Conservation (phyloP, 1,140 invertebrate genomes). For the Drosophila arawakana region DNA sequence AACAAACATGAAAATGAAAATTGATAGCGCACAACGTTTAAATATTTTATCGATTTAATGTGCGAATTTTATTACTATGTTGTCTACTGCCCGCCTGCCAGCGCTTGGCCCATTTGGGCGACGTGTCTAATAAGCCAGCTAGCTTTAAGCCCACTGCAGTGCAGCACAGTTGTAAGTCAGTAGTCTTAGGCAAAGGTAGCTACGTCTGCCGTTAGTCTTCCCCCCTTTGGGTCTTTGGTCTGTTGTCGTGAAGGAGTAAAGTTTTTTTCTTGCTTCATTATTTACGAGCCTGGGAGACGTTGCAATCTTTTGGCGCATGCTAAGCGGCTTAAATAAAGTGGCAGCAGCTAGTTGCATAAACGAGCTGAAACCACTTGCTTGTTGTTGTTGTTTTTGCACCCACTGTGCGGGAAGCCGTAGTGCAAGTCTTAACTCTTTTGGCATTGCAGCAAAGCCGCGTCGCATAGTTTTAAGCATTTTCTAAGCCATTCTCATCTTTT, state of each 20-base stretch:
- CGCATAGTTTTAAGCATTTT: constrained; percentile 41
- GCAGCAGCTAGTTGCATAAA: constrained; percentile 38
- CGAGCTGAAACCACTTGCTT: constrained; percentile 4
- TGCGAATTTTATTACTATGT: constrained; percentile 35
- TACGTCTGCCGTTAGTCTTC: background rate
- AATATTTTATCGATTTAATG: constrained; percentile 78
- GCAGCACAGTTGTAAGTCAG: constrained; percentile 8
- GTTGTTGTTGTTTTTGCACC: background rate
- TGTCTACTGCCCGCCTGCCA: background rate
- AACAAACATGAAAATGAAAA: constrained; percentile 66
- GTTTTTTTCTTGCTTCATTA: constrained; percentile 39
- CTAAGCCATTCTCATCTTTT: constrained; percentile 33
- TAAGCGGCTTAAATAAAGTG: constrained; percentile 64
- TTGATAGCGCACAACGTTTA: constrained; percentile 71
- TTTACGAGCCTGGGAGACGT: constrained; percentile 43
- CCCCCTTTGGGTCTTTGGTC: background rate
- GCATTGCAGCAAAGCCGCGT: constrained; percentile 6
- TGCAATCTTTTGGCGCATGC: constrained; percentile 43
- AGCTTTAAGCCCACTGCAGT: constrained; percentile 14
- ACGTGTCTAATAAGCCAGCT: constrained; percentile 21
- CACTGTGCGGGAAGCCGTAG: constrained; percentile 46
- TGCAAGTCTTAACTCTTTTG: constrained; percentile 4
- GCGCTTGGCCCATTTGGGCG: background rate
- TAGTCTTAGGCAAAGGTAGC: constrained; percentile 15
- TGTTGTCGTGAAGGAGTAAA: background rate